Conservation (phyloP, 2,888 invertebrate genomes). For the Himalopsyche tibetana region DNA sequence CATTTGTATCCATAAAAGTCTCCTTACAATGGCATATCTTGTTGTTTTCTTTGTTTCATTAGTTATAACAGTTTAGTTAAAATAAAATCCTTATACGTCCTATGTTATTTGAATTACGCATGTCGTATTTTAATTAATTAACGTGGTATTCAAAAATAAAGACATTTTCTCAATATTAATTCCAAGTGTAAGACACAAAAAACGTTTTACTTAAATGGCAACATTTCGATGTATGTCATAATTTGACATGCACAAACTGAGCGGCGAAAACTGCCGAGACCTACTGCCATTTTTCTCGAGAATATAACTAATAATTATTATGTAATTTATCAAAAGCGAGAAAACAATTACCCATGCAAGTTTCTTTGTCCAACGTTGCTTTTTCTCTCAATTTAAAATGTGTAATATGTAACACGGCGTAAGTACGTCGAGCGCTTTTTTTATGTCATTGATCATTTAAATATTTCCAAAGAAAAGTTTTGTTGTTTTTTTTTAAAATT, state of each 20-base stretch:
- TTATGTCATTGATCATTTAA: not conserved
- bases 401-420: not conserved
- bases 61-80: no score
- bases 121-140: no score
- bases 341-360: not conserved
- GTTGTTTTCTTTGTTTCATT: no score
- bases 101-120: no score
- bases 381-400: not conserved
- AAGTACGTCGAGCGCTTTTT: not conserved
- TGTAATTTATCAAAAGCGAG: not conserved
- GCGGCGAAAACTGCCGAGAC: not conserved
- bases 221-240: not conserved
- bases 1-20: no score
- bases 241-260: not conserved
- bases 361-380: not conserved
- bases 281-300: not conserved
- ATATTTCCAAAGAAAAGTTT: constrained; percentile 22
- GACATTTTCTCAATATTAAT: not conserved
- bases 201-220: not conserved
- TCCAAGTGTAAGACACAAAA: not conserved
- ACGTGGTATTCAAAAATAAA: no score
- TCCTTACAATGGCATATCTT: no score
- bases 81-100: no score
- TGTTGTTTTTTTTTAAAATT: not conserved
- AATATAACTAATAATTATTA: not conserved